Conservation (phyloP, 30 jellyfish, hydroid and myxozoan species). For the Morbakka virulenta region DNA sequence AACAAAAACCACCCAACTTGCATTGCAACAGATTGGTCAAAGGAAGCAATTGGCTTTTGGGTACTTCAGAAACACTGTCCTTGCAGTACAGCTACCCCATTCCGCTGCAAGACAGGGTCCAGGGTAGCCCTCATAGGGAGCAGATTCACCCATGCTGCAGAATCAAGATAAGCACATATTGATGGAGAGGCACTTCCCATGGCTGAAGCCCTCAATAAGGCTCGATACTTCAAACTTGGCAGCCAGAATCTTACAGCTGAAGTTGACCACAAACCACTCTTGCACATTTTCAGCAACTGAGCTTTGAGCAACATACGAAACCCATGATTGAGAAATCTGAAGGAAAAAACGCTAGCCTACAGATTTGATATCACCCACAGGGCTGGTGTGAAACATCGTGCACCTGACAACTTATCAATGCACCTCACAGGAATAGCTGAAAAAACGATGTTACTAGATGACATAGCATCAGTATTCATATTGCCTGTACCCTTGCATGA, state of each 20-base stretch:
- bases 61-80: constrained; percentile 22
- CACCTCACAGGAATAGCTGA: no score
- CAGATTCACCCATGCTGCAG: constrained; percentile 27
- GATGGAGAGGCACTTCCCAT: constrained; percentile 57
- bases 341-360: constrained; percentile 24
- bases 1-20: constrained; percentile 11
- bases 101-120: constrained; percentile 26
- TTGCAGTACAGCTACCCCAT: neutral
- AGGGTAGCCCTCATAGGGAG: neutral
- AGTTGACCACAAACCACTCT: constrained; percentile 45
- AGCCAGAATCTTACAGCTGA: constrained; percentile 8
- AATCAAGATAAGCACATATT: constrained; percentile 40
- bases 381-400: neutral
- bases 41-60: constrained; percentile 22
- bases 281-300: constrained; percentile 21
- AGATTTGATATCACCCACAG: neutral
- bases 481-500: no score
- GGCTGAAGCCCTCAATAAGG: constrained; percentile 30
- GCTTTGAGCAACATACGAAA: constrained; percentile 24
- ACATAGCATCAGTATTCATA: no score
- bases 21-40: constrained; percentile 26
- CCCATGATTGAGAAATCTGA: constrained; percentile 12
- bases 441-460: no score
- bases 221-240: constrained; percentile 49
- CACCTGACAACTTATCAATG: no score